Evolutionary conservation across 2,113 vertebrate genomes (phyloP).

Genomic region (Spheniscus mendiculus): DNA sequence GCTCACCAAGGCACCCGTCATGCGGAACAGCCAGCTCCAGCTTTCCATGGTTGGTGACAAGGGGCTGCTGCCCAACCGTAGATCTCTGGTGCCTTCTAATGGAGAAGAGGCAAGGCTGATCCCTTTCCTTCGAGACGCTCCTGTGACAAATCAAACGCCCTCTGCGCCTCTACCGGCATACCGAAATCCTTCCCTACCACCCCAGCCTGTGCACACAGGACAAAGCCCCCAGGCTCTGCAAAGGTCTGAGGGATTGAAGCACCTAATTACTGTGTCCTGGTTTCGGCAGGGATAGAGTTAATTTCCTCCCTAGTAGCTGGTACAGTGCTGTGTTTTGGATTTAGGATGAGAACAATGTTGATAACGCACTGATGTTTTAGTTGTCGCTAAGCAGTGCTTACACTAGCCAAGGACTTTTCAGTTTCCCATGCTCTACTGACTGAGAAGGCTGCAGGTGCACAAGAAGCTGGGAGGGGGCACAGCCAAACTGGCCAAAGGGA

Average conservation of each 20-base stretch:
- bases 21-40: fast-evolving
- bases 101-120: not conserved
- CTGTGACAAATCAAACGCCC: fast-evolving
- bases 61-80: not conserved
- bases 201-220: fast-evolving
- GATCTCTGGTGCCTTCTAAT: slow-evolving; percentile 24
- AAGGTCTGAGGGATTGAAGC: not conserved
- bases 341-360: too few species aligned
- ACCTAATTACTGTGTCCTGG: not conserved
- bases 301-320: too few species aligned
- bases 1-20: too few species aligned
- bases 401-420: too few species aligned
- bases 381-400: too few species aligned
- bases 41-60: not conserved
- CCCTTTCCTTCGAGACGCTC: not conserved
- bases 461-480: too few species aligned
- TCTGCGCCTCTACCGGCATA: fast-evolving
- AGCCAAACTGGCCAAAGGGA: too few species aligned
- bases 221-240: not conserved
- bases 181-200: not conserved
- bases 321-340: too few species aligned
- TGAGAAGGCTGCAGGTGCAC: too few species aligned
- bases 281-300: too few species aligned
- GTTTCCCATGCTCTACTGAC: too few species aligned
- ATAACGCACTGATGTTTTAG: too few species aligned